These are phyloP conservation scores for Asbolus verrucosus DNA, from an alignment of 1,140 invertebrate genomes.

Conservation along the genomic window DNA sequence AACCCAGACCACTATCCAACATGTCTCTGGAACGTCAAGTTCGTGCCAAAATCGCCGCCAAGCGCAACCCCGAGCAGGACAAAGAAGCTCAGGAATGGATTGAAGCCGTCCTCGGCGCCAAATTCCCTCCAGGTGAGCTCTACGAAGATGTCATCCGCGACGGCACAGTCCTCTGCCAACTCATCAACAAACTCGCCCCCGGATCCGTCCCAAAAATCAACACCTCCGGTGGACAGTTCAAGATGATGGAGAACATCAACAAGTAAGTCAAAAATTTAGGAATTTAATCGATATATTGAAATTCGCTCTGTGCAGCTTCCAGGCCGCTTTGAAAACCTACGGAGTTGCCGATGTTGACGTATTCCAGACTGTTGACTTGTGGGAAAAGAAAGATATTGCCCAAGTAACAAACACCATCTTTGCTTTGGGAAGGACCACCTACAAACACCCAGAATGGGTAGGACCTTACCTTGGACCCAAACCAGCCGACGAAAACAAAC, in stretches of 20 bases:
- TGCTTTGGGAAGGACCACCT: constrained; percentile 91
- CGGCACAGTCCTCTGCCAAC: constrained; percentile 88
- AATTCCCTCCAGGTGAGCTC: constrained; percentile 80
- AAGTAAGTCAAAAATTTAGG: constrained; percentile 74
- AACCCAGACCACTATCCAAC: constrained; percentile 59
- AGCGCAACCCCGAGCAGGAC: constrained; percentile 90
- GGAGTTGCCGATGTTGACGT: constrained; percentile 94
- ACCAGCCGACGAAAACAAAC: constrained; percentile 91
- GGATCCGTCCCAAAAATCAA: constrained; percentile 88
- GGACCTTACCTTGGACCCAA: constrained; percentile 91
- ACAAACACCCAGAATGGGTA: constrained; percentile 89
- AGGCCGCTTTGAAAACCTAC: constrained; percentile 87
- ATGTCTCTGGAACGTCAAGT: constrained; percentile 87
- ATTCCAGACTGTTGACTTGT: constrained; percentile 96
- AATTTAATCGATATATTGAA: too few species aligned
- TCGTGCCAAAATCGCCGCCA: constrained; percentile 85
- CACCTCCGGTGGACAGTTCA: constrained; percentile 90
- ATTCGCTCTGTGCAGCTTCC: constrained; percentile 76
- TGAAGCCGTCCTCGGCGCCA: constrained; percentile 85
- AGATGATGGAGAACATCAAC: constrained; percentile 96
- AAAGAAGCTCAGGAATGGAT: constrained; percentile 93
- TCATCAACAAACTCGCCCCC: constrained; percentile 90
- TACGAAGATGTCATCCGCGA: constrained; percentile 89
- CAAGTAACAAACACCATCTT: constrained; percentile 94
- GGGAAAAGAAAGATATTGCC: constrained; percentile 94